Evolutionary conservation across 1,140 invertebrate species (phyloP), one percentile per base, ranked within the genome.

Genomic region (Diachasma alloeum): DNA sequence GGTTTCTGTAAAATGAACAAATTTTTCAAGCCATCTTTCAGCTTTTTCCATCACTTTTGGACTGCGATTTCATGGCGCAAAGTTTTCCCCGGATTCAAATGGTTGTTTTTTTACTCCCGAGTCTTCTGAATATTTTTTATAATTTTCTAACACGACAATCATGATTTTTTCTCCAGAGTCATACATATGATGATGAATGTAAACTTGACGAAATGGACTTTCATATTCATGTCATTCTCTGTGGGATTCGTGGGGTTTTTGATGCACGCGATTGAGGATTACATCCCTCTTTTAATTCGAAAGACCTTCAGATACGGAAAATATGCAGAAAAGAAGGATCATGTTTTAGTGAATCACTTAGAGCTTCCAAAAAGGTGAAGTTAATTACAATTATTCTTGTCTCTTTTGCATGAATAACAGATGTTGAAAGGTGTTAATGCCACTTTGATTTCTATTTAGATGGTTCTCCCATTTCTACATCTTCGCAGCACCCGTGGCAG

Each of bases 391-490:
- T 59, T 59, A 59, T 59, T 22, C 53, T 19, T 4, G 19, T 59
- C 19, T n/a, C n/a, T n/a, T n/a, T n/a, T n/a, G n/a, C n/a, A n/a
- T n/a, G n/a, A n/a, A 11, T 8, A 48, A 15, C 48, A n/a, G 15
- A 53, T 19, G 17, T 53, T 53, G 31, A 31, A 31, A 31, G 6
- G 31, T 31, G 48, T 53, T 19, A 53, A 76, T 48, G 74, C 8
- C 53, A 77, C 73, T 78, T 42, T 13, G 17, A 0, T 71, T 56
- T 79, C 81, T 74, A 68, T 42, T 70, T 80, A 91, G 91, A 56
- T 94, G 92, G 89, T 96, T 95, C 81, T 91, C 86, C 81, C 94
- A 96, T 87, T 95, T 95, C 83, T 96, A 96, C 82, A 73, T 92
- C 5, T 92, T 94, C 81, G 91, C 93, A 17, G 87, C 90, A n/a